Evolutionary conservation across 2,888 invertebrate genomes (phyloP), one percentile per base, ranked within the genome.

Genomic region (Lepidocyrtinus sp.): DNA sequence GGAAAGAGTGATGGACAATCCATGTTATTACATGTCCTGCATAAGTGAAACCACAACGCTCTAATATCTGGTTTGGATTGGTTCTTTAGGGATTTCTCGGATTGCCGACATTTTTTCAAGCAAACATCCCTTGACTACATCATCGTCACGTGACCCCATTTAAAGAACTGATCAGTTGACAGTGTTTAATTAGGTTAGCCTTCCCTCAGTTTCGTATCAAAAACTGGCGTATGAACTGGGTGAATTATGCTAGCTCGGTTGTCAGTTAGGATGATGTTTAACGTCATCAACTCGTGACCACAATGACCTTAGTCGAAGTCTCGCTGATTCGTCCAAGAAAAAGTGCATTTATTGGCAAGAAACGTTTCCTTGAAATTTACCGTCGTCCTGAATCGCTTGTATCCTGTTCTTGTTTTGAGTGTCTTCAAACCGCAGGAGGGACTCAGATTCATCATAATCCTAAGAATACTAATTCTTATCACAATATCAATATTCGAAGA

Each of bases 321-420:
- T 67, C 61, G 68, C 26, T 75, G 24, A 75, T 68, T 50, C 55
- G 67, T 75, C 75, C 67, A 55, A 67, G 55, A 75, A 45, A 22
- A 67, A 75, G 75, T 75, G 75, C 75, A 67, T 75, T 75, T 68
- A 75, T 75, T 75, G 75, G 75, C 75, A 75, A 75, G 68, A 75
- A 75, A 27, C 67, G 75, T 17, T 67, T 67, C 26, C 24, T 75
- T 45, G 61, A 75, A 75, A 75, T 75, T 75, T 68, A 75, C 68
- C 26, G 36, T 75, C 68, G 24, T 65, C 74, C 73, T 63, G n/a
- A n/a, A n/a, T n/a, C n/a, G n/a, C n/a, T n/a, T n/a, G n/a, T n/a
- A n/a, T n/a, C n/a, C n/a, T n/a, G 9, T 73, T 50, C 25, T 70
- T 59, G 46, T 26, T 59, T n/a, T 63, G 27, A 59, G 2, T 7